Evolutionary conservation across 2,888 invertebrate species (phyloP).

Genomic region (Pyrrhosoma nymphula): DNA sequence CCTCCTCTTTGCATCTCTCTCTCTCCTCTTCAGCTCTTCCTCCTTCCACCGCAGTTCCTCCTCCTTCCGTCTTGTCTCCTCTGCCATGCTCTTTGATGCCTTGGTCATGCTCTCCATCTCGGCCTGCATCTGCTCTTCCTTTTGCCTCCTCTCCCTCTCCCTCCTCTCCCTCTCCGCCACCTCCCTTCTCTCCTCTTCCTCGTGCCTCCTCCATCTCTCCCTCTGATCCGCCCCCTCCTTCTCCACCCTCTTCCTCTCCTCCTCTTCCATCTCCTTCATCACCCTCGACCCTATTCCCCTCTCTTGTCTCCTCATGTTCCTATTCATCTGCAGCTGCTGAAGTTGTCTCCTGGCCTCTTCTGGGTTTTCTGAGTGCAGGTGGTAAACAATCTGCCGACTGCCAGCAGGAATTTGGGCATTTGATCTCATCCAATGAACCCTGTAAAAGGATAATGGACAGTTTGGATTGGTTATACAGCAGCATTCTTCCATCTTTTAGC

Average conservation of each 20-base stretch:
- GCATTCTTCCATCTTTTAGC: too few species aligned
- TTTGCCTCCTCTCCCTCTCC: background rate
- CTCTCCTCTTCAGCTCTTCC: background rate
- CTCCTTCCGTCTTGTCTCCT: background rate
- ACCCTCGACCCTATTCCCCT: background rate
- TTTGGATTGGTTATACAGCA: too few species aligned
- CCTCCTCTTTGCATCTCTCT: background rate
- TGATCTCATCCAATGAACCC: background rate
- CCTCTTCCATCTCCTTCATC: background rate
- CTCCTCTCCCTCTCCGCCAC: background rate
- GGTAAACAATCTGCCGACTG: background rate
- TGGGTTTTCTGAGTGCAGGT: background rate
- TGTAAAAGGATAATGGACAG: background rate
- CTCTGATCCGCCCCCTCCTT: background rate
- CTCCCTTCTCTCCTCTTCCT: background rate
- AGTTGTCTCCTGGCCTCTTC: background rate
- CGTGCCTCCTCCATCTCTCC: background rate
- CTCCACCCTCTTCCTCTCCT: background rate
- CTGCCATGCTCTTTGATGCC: background rate
- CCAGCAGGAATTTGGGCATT: background rate
- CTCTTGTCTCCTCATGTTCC: background rate
- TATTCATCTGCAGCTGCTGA: background rate
- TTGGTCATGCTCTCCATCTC: background rate
- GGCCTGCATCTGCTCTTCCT: background rate
- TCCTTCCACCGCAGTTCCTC: background rate